These are phyloP conservation scores for Drosophila parvula DNA, from an alignment of 1,140 invertebrate species.

Conservation along the genomic window DNA sequence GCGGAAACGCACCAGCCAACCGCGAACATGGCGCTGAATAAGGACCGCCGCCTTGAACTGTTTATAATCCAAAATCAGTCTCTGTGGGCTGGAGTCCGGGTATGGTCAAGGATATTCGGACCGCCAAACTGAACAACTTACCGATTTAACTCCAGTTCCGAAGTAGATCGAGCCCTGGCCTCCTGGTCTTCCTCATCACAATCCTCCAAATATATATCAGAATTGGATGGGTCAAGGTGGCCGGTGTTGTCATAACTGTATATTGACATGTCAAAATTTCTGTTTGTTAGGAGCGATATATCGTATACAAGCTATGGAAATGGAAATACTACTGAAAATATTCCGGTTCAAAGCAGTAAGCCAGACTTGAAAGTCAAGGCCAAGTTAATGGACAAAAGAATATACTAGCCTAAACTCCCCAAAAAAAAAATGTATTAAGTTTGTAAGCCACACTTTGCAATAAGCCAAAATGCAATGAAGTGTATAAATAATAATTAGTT, in stretches of 20 bases:
- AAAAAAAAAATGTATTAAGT: no score
- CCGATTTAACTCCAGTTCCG: background rate
- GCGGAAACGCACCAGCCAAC: conserved; percentile 15
- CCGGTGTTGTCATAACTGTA: no score
- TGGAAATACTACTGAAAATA: background rate
- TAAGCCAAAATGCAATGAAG: no score
- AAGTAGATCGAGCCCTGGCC: background rate
- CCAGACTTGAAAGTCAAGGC: background rate
- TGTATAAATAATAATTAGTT: no score
- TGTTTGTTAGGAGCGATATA: background rate
- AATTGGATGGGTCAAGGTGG: no score
- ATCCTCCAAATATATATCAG: background rate
- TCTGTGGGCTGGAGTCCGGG: background rate
- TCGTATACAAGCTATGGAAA: no score
- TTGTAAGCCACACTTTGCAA: no score
- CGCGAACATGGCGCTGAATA: conserved; percentile 51
- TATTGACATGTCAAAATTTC: background rate
- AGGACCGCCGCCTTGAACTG: conserved; percentile 63
- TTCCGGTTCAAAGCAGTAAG: background rate
- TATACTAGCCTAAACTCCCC: background rate
- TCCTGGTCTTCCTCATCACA: background rate
- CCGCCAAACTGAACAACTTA: background rate
- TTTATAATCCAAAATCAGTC: conserved; percentile 53
- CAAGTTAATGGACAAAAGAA: background rate
- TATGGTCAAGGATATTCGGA: background rate